These are phyloP conservation scores for Baronia brevicornis DNA, from an alignment of 2,888 invertebrate species.

Conservation along the genomic window DNA sequence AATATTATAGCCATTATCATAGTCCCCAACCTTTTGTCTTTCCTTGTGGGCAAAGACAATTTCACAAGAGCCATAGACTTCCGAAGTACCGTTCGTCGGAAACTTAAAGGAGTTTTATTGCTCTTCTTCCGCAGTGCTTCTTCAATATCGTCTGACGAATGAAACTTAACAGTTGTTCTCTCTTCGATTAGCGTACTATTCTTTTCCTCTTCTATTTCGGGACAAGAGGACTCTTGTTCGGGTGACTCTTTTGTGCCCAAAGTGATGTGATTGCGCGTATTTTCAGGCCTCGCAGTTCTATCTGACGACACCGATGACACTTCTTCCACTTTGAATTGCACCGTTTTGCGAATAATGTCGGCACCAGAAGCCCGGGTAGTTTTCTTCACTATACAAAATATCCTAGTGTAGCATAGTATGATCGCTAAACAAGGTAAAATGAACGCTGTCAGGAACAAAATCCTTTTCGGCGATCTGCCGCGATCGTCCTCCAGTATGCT, in stretches of 20 bases:
- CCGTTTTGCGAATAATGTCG: slow-evolving; percentile 26
- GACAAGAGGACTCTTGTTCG: no score
- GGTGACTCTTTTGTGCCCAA: neutral
- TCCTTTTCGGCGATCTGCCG: slow-evolving; percentile 82
- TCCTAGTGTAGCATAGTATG: slow-evolving; percentile 87
- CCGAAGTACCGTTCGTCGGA: slow-evolving; percentile 43
- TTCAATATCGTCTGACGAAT: slow-evolving; percentile 14
- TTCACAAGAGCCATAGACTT: slow-evolving; percentile 48
- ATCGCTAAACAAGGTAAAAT: slow-evolving; percentile 89
- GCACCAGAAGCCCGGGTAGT: slow-evolving; percentile 78
- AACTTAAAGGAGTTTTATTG: slow-evolving; percentile 28
- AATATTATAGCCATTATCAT: slow-evolving; percentile 95
- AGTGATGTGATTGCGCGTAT: slow-evolving; percentile 1
- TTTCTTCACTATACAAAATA: slow-evolving; percentile 85
- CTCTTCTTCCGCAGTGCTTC: neutral
- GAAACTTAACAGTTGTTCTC: slow-evolving; percentile 15
- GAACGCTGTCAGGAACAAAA: slow-evolving; percentile 88
- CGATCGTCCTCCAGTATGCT: slow-evolving; percentile 82
- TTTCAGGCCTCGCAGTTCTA: slow-evolving; percentile 4
- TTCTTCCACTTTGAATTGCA: slow-evolving; percentile 25
- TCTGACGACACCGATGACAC: slow-evolving; percentile 19
- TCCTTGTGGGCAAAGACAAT: slow-evolving; percentile 81
- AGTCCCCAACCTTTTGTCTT: slow-evolving; percentile 83
- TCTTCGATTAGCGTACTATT: slow-evolving; percentile 4
- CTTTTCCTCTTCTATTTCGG: slow-evolving; percentile 2